Conservation (phyloP, 1,140 invertebrate genomes). For the Mylabris phalerata region DNA sequence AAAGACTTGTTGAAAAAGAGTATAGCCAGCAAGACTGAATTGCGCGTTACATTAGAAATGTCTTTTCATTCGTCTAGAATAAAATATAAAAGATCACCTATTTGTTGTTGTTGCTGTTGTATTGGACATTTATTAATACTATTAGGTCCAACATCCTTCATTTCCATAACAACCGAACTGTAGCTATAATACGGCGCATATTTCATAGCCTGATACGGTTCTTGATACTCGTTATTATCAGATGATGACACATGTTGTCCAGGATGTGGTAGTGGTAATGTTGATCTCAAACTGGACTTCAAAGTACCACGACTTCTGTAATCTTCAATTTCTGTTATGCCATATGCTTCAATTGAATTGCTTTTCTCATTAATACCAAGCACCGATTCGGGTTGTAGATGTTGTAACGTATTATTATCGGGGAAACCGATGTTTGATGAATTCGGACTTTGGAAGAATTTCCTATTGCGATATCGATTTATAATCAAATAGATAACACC, state of each 20-base stretch:
- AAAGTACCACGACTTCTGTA: constrained; percentile 41
- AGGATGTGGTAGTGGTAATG: constrained; percentile 50
- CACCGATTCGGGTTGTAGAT: constrained; percentile 31
- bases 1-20: too few relatives aligned
- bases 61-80: too few relatives aligned
- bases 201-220: constrained; percentile 69
- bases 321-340: constrained; percentile 41
- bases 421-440: constrained; percentile 53
- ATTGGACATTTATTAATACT: constrained; percentile 38
- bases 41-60: too few relatives aligned
- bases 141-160: constrained; percentile 58
- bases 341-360: constrained; percentile 37
- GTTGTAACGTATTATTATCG: constrained; percentile 28
- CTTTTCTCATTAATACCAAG: constrained; percentile 36
- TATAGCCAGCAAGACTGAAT: too few relatives aligned
- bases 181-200: constrained; percentile 73
- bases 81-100: background rate
- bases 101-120: constrained; percentile 2
- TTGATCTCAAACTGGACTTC: constrained; percentile 44
- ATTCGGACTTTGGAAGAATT: constrained; percentile 66
- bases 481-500: constrained; percentile 72
- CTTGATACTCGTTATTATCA: constrained; percentile 70
- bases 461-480: constrained; percentile 67
- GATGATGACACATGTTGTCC: constrained; percentile 44
- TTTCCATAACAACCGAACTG: constrained; percentile 69